Base-by-base conservation (phyloP, 1,140 invertebrate genomes). In the Oncopeltus fasciatus region DNA sequence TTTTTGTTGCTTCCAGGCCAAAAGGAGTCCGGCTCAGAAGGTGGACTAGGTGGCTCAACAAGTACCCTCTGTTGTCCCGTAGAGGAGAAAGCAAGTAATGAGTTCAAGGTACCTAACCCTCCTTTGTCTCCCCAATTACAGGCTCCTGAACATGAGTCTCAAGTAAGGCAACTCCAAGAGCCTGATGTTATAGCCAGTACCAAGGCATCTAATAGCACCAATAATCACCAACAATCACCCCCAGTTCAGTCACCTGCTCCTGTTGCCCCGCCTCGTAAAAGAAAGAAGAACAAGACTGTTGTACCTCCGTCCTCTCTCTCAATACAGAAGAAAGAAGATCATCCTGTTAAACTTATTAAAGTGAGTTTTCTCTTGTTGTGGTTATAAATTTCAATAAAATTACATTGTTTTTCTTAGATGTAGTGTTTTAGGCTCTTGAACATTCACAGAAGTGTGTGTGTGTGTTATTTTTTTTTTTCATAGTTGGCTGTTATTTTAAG, bases 161-260 rank as follows among this genome's bases (percentile, higher is more conserved):
- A n/a, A n/a, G n/a, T n/a, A n/a, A n/a, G n/a, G n/a, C n/a, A 58
- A 47, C 71, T 85, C 69, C 84, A 87, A 73, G 91, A 95, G 73
- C 92, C 92, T 26, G 92, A 96, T 76, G 87, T 96, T 67, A 91
- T 96, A 63, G 88, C 90, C 56, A 95, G 92, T 74, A 92, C 92
- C 60, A 95, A 95, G 76, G 81, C 80, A 69, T 73, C 74, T 62
- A 71, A 73, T 38, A 61, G 29, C n/a, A 73, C 74, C 61, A 71
- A 73, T 38, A 61, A 33, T 24, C 44, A 43, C 4, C 2, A 18
- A 8, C 21, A 26, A n/a, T 27, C 44, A 1, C 9, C 60, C 2
- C 59, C 57, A 9, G 33, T 58, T 14, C 20, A 59, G n/a, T 44
- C 61, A 2, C 47, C 44, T 51, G 46, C 28, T 44, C 70, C 69